A percentile compares a stretch with the other conserved stretches of the same genome.
phyloP scores from a whole-genome alignment of 2,797 vertebrate genomes.

The Platyrinchus mystaceus region DNA sequence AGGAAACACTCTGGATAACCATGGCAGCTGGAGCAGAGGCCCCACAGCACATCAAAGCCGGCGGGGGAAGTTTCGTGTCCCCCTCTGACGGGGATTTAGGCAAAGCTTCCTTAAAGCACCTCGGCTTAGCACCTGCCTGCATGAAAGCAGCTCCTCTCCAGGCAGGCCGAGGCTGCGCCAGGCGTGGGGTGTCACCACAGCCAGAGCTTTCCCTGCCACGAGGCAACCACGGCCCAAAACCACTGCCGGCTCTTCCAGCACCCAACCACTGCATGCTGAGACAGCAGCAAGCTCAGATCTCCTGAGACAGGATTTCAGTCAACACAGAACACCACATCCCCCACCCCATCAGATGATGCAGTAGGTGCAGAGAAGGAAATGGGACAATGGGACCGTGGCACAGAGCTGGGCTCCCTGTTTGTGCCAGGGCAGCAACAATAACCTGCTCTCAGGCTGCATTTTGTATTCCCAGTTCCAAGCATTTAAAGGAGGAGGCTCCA shows the following conservation, averaged over 20 bases:
- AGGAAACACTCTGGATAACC: not conserved
- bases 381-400: rapidly evolving
- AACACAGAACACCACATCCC: not conserved
- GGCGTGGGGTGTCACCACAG: rapidly evolving
- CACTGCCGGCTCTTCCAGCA: not conserved
- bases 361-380: not conserved
- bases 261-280: not conserved
- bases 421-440: not conserved
- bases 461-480: not conserved
- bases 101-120: not conserved
- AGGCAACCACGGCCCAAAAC: rapidly evolving
- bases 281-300: not conserved
- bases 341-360: not conserved
- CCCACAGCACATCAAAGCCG: not conserved
- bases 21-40: not conserved
- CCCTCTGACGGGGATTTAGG: not conserved
- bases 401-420: rapidly evolving
- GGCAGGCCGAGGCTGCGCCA: not conserved
- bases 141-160: not conserved
- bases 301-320: not conserved
- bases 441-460: not conserved
- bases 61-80: not conserved
- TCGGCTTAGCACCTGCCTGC: not conserved
- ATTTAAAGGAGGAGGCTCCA: not conserved
- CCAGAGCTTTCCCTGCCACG: not conserved